phyloP scores from a whole-genome alignment of 2,888 invertebrate species.

The Dinocampus coccinellae region DNA sequence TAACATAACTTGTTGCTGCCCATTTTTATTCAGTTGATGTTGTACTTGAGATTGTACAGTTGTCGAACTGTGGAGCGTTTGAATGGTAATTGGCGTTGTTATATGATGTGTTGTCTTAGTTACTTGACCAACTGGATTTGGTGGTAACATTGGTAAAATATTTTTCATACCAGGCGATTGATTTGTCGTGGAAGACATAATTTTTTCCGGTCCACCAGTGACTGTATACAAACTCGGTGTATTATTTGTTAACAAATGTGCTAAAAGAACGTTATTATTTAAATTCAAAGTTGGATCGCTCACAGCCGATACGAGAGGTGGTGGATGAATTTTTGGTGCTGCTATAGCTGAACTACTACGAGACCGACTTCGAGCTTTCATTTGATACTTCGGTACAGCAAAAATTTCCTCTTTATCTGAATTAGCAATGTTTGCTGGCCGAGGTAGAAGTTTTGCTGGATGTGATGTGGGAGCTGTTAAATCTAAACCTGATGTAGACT shows the following conservation, averaged over 20 bases:
- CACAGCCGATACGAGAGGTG: constrained; percentile 79
- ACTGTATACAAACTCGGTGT: constrained; percentile 71
- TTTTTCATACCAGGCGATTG: constrained; percentile 68
- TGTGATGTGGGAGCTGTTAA: constrained; percentile 60
- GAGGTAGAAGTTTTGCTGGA: constrained; percentile 61
- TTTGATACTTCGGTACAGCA: constrained; percentile 69
- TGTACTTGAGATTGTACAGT: constrained; percentile 53
- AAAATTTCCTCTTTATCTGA: constrained; percentile 68
- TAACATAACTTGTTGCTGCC: constrained; percentile 48
- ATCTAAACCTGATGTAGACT: constrained; percentile 60
- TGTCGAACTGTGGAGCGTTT: constrained; percentile 62
- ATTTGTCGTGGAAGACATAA: constrained; percentile 50
- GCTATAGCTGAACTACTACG: constrained; percentile 72
- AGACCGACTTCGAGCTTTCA: constrained; percentile 71
- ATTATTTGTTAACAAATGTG: constrained; percentile 82
- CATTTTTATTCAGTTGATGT: constrained; percentile 33
- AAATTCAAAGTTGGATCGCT: constrained; percentile 81
- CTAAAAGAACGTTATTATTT: constrained; percentile 82
- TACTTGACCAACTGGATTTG: constrained; percentile 63
- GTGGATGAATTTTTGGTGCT: constrained; percentile 71
- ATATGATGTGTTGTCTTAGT: constrained; percentile 66
- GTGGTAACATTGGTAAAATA: constrained; percentile 70
- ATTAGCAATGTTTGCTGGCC: constrained; percentile 44
- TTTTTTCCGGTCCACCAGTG: constrained; percentile 70
- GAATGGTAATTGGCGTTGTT: constrained; percentile 69